Base-by-base conservation (phyloP, 2,113 vertebrate species). In the Naja naja region DNA sequence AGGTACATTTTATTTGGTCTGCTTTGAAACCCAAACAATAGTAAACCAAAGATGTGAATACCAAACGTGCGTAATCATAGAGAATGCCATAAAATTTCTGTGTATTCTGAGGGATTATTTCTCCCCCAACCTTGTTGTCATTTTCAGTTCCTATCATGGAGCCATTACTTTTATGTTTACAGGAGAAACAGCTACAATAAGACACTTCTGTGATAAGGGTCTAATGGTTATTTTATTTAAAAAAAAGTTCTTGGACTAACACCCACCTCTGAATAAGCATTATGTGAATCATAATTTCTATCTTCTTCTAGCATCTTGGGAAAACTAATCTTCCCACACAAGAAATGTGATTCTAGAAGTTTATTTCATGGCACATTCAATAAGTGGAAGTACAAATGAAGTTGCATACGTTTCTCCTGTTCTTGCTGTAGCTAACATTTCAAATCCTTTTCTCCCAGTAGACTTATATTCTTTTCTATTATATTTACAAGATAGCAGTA, bases 1-100 rank as follows among this genome's bases (percentile, higher is more conserved):
- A 4, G 55, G 53, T 56, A 86, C 58, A 60, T 60, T 90, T 89
- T 55, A 60, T 89, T 53, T 93, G 16, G 6, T 94, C 88, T 90
- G 43, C 49, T 93, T 90, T n/a, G 30, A 18, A 27, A 90, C 39
- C 25, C 39, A 60, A 55, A 55, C 7, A 88, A 93, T 88, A 43
- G 90, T 93, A 94, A 90, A 53, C 16, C 54, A 53, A 54, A n/a
- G 12, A 23, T 60, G 43, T 30, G 30, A 34, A 89, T 30, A 43
- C 55, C 12, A 56, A 56, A 56, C 25, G 4, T 89, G 30, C 25
- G 45, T 93, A 25, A 5, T 85, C 43, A 60, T 60, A 60, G 2
- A 58, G 49, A 58, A 14, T 30, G 4, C 69, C 56, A 47, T 20
- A 45, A 34, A 10, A n/a, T n/a, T 39, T 81, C 85, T 11, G 22